Percentiles rank a stretch among this genome's conserved stretches.
These are phyloP conservation scores for Pristionchus entomophagus DNA, from an alignment of 2,888 invertebrate species.

Conservation along the genomic window DNA sequence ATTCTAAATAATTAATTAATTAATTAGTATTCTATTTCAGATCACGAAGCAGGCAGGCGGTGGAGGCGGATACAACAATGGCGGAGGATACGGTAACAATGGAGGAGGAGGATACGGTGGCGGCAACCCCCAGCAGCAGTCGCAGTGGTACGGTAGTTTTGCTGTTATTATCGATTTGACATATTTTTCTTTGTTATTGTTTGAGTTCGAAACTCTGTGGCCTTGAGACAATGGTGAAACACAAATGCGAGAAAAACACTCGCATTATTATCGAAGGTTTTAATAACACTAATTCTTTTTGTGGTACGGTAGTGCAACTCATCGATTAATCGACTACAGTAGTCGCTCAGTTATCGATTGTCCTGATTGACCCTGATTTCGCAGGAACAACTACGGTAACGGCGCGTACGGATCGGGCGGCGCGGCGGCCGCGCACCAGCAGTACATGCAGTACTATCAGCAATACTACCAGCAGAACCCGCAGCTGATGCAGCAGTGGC, in stretches of 20 bases:
- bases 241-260: not conserved
- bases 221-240: not conserved
- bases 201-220: not conserved
- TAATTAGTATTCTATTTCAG: not conserved
- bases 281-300: not conserved
- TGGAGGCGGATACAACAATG: slow-evolving; percentile 42
- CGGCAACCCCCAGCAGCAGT: not conserved
- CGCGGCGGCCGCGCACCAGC: slow-evolving; percentile 54
- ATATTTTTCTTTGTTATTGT: not conserved
- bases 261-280: not conserved
- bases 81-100: slow-evolving; percentile 45
- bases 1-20: no score
- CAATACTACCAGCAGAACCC: slow-evolving; percentile 71
- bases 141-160: not conserved
- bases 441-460: slow-evolving; percentile 69
- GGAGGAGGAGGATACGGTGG: slow-evolving; percentile 31
- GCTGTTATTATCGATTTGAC: not conserved
- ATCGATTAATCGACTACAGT: not conserved
- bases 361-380: not conserved
- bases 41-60: slow-evolving; percentile 11
- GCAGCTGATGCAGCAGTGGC: slow-evolving; percentile 65
- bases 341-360: not conserved
- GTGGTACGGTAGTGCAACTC: not conserved
- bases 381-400: slow-evolving; percentile 46
- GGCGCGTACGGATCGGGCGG: slow-evolving; percentile 48